Conservation (phyloP, 2,797 vertebrate genomes). For the Eulemur albifrons region DNA sequence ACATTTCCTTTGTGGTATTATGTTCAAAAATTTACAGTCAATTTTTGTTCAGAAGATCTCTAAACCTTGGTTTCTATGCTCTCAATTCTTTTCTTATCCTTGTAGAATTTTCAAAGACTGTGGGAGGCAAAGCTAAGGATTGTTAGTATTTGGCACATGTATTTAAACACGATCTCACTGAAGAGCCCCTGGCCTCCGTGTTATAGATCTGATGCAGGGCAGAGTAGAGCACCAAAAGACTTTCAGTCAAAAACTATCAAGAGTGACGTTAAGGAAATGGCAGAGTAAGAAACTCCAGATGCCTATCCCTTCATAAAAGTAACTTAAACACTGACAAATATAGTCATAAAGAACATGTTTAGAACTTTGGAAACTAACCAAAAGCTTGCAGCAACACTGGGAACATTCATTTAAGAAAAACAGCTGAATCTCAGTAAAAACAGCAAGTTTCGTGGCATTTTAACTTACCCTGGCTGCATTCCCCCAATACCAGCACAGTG, state of each 20-base stretch:
- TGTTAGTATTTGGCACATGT: neutral
- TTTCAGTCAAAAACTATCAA: neutral
- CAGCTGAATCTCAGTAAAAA: neutral
- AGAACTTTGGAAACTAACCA: neutral
- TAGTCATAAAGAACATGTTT: neutral
- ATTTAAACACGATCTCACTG: neutral
- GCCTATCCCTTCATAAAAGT: neutral
- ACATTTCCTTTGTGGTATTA: neutral
- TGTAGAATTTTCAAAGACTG: neutral
- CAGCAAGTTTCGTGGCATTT: neutral
- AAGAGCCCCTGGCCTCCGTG: neutral
- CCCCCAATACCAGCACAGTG: neutral
- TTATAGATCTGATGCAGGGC: neutral
- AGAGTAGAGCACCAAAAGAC: neutral
- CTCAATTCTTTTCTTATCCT: neutral
- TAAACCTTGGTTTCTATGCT: neutral
- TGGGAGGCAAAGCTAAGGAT: neutral
- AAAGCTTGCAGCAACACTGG: neutral
- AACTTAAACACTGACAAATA: neutral
- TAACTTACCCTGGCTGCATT: neutral
- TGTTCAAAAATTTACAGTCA: neutral
- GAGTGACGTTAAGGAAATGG: neutral
- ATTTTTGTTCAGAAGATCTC: neutral
- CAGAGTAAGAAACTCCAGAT: neutral
- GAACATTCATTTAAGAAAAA: neutral